phyloP scores from a whole-genome alignment of 2,888 invertebrate species.

The Papilio demoleus region DNA sequence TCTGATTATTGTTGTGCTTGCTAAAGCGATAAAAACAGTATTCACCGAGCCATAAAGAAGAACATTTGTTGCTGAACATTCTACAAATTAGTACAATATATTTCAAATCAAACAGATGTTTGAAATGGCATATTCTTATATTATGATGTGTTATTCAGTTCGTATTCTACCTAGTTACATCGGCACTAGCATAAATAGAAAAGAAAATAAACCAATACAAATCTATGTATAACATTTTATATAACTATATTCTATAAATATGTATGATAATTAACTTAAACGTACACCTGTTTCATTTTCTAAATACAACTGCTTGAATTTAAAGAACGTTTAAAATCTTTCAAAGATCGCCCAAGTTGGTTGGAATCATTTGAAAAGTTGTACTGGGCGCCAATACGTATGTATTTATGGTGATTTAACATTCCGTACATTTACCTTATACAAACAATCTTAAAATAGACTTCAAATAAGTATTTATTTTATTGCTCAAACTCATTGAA shows the following conservation, averaged over 20 bases:
- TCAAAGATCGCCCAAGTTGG: conserved; percentile 9
- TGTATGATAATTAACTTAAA: neutral
- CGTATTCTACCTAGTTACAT: too few relatives aligned
- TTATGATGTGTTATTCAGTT: too few relatives aligned
- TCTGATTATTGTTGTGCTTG: neutral
- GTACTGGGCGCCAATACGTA: conserved; percentile 22
- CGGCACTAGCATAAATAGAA: too few relatives aligned
- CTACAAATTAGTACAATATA: too few relatives aligned
- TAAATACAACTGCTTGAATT: conserved; percentile 11
- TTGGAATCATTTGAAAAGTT: conserved; percentile 24
- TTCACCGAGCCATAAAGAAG: neutral
- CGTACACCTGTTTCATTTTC: conserved; percentile 7
- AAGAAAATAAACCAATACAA: neutral
- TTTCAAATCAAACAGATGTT: too few relatives aligned
- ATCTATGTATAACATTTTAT: neutral
- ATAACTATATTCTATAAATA: too few relatives aligned
- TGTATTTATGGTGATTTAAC: conserved; percentile 29
- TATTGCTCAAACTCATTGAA: neutral
- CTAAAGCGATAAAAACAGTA: neutral
- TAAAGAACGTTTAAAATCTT: conserved; percentile 27
- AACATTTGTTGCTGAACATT: too few relatives aligned
- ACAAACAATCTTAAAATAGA: conserved; percentile 14
- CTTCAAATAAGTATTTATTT: conserved; percentile 4
- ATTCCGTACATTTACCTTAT: conserved; percentile 27
- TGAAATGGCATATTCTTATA: too few relatives aligned